A percentile compares a stretch with the other conserved stretches of the same genome.
Conservation (phyloP, 2,888 invertebrate species). For the Bellardia pandia region DNA sequence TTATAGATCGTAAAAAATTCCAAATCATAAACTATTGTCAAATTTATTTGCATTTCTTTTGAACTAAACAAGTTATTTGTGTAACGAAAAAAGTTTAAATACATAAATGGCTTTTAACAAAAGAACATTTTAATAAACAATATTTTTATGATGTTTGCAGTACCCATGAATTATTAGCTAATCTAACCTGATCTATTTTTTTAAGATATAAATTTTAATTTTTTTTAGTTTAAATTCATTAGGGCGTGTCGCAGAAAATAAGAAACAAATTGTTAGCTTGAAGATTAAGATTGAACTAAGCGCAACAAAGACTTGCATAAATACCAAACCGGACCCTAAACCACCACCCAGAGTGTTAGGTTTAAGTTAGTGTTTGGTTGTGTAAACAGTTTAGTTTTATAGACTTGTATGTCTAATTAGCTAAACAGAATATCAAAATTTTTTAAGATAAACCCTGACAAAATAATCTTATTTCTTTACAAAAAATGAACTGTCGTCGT, state of each 20-base stretch:
- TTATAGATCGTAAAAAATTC: not conserved
- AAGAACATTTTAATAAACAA: not conserved
- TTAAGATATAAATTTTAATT: not conserved
- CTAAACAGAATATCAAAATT: too few relatives aligned
- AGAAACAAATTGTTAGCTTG: too few relatives aligned
- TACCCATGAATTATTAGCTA: not conserved
- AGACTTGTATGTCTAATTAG: too few relatives aligned
- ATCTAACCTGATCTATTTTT: not conserved
- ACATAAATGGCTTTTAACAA: not conserved
- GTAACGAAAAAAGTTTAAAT: not conserved
- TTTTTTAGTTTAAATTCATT: too few relatives aligned
- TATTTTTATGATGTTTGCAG: not conserved
- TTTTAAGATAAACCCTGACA: not conserved
- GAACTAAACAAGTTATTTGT: not conserved
- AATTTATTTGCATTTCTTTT: conserved; percentile 11
- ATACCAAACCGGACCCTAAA: not conserved
- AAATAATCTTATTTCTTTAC: not conserved
- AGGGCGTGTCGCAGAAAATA: too few relatives aligned
- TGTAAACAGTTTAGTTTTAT: too few relatives aligned
- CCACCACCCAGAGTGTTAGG: not conserved
- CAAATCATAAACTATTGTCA: not conserved
- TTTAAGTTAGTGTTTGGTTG: not conserved
- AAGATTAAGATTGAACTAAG: too few relatives aligned
- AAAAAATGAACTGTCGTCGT: too few relatives aligned
- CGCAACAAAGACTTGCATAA: too few relatives aligned